Evolutionary conservation across 1,140 invertebrate species (phyloP), one percentile per base, ranked within the genome.

Genomic region (Danaus plexippus): DNA sequence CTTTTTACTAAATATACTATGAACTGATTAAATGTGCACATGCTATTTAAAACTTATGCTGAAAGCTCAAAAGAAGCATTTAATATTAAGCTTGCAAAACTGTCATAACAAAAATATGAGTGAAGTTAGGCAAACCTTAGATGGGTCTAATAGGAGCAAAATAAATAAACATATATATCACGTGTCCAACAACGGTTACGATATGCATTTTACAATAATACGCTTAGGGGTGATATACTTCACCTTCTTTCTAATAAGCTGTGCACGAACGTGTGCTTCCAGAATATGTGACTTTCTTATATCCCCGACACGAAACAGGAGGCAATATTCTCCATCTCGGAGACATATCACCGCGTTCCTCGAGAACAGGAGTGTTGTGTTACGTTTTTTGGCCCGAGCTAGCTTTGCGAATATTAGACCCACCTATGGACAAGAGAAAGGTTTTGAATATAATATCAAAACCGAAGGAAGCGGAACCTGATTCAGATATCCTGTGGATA

Each of bases 391-490:
- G 69, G 87, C 85, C 47, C 87, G 75, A 52, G 87, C 87, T 73
- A 88, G 78, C 83, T 88, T 88, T 65, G 86, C 86, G 72, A 88
- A 88, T 81, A 88, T 88, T 79, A 88, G 85, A 88, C 87, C 87
- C 87, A 88, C 87, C 87, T 88, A 87, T 70, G 86, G 80, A 88
- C 81, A 87, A 87, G 67, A 81, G 61, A 64, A 63, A 62, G 54
- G 73, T 73, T 59, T 69, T 77, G 73, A 69, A 69, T 70, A 64
- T 54, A 54, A 72, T 69, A 68, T 48, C 66, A 73, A 67, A 71
- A 67, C 61, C 59, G 66, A 32, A 47, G 53, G 48, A 56, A 52
- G 47, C 42, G 13, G 51, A 52, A 55, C 13, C 40, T 51, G n/a
- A 12, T 22, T 42, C 49, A 41, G 11, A 0, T 22, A 11, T 50